Evolutionary conservation across 2,888 invertebrate species (phyloP), one percentile per base, ranked within the genome.

Genomic region (Trissoscelio sp.): DNA sequence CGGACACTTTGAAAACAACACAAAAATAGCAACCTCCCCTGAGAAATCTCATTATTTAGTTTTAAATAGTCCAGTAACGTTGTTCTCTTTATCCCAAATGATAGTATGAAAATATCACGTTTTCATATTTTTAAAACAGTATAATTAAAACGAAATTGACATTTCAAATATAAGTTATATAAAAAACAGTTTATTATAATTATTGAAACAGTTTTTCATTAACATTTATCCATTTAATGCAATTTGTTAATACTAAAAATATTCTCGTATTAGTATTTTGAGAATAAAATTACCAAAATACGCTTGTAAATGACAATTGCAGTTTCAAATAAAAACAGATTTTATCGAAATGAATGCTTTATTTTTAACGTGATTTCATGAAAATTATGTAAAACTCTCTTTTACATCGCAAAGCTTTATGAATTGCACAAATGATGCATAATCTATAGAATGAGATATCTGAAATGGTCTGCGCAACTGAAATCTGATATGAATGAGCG

Each of bases 401-500:
- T 58, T 60, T 48, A 57, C 34, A 55, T 55, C 14, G 34, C 24
- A 7, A 34, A 67, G 66, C 58, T 58, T 48, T 66, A 67, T 77
- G 69, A 46, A 78, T 62, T 62, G 62, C 42, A 46, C 69, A 78
- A 78, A 78, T 62, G 77, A 70, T 70, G 46, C 69, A 78, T 62
- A 78, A 69, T 78, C 69, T 62, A 78, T 78, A 70, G 62, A 64
- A 78, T 55, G 55, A 64, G 62, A 78, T 72, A 48, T 58, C 28
- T 66, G 64, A 57, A 79, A 57, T 34, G 51, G 48, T 51, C 37
- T 14, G 72, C 60, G 74, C 53, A 16, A 69, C 48, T 74, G 74
- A 74, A 79, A 79, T 79, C 62, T 74, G 74, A 80, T 80, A 80
- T 75, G 70, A 75, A 75, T 69, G 42, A 79, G 57, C 31, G 48